Base-by-base conservation (phyloP, 2,888 invertebrate genomes). In the Oegoconia quadripuncta region DNA sequence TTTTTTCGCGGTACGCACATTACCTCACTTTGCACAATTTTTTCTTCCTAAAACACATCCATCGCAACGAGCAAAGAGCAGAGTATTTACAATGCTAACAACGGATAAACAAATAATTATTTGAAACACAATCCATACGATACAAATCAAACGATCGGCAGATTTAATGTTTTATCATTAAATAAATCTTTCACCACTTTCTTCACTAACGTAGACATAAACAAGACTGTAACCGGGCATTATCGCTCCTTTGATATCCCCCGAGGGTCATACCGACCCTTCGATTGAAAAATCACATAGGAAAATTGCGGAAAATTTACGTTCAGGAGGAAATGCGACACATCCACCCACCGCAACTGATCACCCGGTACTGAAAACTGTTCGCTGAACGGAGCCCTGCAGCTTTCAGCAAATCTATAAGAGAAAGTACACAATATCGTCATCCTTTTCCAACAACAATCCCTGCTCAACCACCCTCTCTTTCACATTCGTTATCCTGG, bases 351-450 rank as follows among this genome's bases (percentile, higher is more conserved):
- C 41, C 14, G 5, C 51, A 18, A 37, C 35, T 41, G 46, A 39
- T 37, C 35, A 43, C 37, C 45, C 50, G 45, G 48, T 40, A 66
- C 65, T 64, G 64, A 59, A 57, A 55, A 50, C 48, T 51, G 49
- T 54, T 51, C 17, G 44, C 52, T 50, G 49, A 50, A 54, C 44
- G 42, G 51, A 48, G 53, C 55, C 52, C 55, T 61, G 57, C 63
- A 69, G 77, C 72, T 77, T 79, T 79, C 74, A 74, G 74, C 73
- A 79, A 77, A 84, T 84, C 84, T 81, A 83, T 82, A 83, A 72
- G 72, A 68, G 78, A 77, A 62, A 62, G 58, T 64, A 60, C 59
- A 61, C 50, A 55, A 47, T 46, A 42, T 49, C 15, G 26, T 55
- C 34, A 37, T 80, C 77, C 54, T 52, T 59, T 43, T 79, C 69